Percentiles rank a stretch among this genome's conserved stretches.
phyloP scores from a whole-genome alignment of 1,140 invertebrate genomes.

The Euwallacea fornicatus region DNA sequence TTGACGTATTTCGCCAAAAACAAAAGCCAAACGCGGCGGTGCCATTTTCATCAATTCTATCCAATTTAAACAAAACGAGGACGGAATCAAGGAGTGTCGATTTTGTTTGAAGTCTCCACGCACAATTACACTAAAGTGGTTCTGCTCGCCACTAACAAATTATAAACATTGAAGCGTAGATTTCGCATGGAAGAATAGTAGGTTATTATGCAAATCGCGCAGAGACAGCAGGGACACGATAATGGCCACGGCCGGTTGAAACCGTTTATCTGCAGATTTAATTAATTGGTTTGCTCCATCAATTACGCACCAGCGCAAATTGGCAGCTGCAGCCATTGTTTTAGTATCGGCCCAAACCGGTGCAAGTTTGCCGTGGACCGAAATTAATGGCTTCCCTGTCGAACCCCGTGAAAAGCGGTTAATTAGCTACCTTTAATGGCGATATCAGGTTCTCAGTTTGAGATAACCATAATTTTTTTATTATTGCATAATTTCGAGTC shows the following conservation, averaged over 20 bases:
- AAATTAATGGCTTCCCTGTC: too few relatives aligned
- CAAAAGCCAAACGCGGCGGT: too few relatives aligned
- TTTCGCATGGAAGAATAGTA: not conserved
- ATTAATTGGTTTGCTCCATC: not conserved
- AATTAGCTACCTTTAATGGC: not conserved
- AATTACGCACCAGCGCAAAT: not conserved
- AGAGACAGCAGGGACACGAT: not conserved
- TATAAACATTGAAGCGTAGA: not conserved
- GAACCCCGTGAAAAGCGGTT: too few relatives aligned
- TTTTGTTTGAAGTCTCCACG: not conserved
- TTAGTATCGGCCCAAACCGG: too few relatives aligned
- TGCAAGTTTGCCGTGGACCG: too few relatives aligned
- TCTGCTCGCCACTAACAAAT: not conserved
- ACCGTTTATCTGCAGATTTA: not conserved
- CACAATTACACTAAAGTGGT: not conserved
- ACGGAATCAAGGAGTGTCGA: too few relatives aligned
- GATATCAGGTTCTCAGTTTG: not conserved
- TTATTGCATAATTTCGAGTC: too few relatives aligned
- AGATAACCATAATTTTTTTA: too few relatives aligned
- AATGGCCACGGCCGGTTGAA: too few relatives aligned
- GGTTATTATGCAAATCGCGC: conserved; percentile 1
- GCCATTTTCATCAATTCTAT: too few relatives aligned
- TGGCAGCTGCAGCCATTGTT: not conserved
- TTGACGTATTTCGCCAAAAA: too few relatives aligned
- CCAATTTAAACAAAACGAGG: too few relatives aligned